Conservation (phyloP, 92 coral and sea anemone species). For the Bergia puertoricense region DNA sequence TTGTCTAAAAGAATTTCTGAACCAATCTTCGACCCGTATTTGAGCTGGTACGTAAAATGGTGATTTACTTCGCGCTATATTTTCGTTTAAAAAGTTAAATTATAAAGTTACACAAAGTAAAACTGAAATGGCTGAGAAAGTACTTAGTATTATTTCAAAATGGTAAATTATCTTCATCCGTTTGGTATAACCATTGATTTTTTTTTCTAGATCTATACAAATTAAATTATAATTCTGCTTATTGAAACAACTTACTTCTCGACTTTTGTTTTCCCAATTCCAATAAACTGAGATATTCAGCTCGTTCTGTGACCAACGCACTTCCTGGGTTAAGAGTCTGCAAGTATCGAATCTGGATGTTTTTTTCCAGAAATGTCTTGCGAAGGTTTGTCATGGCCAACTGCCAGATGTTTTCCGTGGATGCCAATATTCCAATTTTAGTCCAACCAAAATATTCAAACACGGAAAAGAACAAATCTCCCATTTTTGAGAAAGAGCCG, state of each 20-base stretch:
- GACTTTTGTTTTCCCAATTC: constrained; percentile 70
- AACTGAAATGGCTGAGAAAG: no score
- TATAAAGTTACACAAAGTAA: no score
- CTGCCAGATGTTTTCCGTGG: constrained; percentile 85
- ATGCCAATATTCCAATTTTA: constrained; percentile 80
- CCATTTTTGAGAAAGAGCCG: constrained; percentile 84
- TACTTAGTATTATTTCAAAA: no score
- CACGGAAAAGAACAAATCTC: constrained; percentile 71
- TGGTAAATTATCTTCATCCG: no score
- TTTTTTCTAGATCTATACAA: no score
- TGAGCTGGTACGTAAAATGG: no score
- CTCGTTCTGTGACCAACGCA: constrained; percentile 77
- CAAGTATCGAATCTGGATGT: constrained; percentile 72
- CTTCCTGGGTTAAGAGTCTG: constrained; percentile 85
- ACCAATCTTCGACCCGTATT: no score
- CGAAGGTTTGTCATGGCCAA: constrained; percentile 43
- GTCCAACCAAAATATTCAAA: constrained; percentile 78
- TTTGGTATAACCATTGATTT: no score
- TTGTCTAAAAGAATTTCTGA: no score
- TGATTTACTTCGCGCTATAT: no score
- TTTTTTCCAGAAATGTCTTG: constrained; percentile 65
- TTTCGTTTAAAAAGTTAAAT: no score
- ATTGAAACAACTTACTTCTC: constrained; percentile 59
- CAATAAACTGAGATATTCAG: constrained; percentile 75
- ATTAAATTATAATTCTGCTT: background rate